Base-by-base conservation (phyloP, 2,797 vertebrate genomes). In the Onychomys leucogaster region DNA sequence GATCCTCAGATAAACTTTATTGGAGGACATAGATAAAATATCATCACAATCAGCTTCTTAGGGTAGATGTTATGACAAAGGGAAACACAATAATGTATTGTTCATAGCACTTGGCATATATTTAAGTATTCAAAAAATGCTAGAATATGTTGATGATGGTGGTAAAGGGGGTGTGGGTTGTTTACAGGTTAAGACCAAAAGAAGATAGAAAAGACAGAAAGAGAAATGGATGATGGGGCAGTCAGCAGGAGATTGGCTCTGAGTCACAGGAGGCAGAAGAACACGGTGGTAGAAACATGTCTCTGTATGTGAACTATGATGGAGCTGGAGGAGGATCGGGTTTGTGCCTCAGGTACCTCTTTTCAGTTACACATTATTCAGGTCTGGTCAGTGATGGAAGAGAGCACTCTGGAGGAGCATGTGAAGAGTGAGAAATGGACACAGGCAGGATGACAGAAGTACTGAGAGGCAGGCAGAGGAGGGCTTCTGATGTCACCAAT, bases 231-330 rank as follows among this genome's bases (percentile, higher is more conserved):
- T 21, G 2, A 7, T n/a, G 10, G n/a, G 32, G 17, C 32, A 61
- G 27, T 90, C 41, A 17, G 32, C 77, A 12, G 32, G 34, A 77
- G 75, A 57, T 21, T 10, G 59, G 11, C 34, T 25, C 41, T 34
- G 78, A 65, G 19, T 63, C 46, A 12, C 12, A 17, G 17, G 34
- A 86, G 16, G 16, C 32, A 43, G 11, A 61, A 37, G 10, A n/a
- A 21, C 84, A 1, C 0, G 0, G 27, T 10, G 37, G 16, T 41
- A 4, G 52, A 61, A n/a, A 63, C 4, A 4, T 0, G 10, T 37
- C 16, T 5, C 0, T 6, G 2, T 17, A 23, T 10, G 57, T 17
- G 61, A 6, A 32, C 78, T 13, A 6, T 9, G 80, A 29, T 65
- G n/a, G 37, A 57, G 34, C 13, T 21, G 25, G 83, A 94, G 67